phyloP scores from a whole-genome alignment of 1,140 invertebrate genomes.

The Probaryconus sp. region DNA sequence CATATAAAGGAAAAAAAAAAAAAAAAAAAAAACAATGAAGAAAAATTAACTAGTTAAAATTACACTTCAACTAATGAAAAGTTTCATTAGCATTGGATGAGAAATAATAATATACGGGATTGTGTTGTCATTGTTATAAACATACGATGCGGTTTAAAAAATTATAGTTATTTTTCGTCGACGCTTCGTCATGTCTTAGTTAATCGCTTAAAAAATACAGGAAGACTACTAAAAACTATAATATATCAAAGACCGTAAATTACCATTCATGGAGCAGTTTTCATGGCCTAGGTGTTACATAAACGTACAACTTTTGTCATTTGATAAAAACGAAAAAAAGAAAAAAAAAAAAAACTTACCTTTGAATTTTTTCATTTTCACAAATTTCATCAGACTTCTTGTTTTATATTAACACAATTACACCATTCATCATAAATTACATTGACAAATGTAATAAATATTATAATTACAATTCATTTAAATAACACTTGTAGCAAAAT shows the following conservation, averaged over 20 bases:
- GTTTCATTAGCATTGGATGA: constrained; percentile 43
- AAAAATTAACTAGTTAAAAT: too few species aligned
- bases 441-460: too few species aligned
- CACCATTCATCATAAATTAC: too few species aligned
- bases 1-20: too few species aligned
- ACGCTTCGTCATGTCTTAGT: constrained; percentile 50
- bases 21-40: too few species aligned
- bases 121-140: constrained; percentile 58
- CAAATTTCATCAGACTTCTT: too few species aligned
- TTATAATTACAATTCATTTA: too few species aligned
- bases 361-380: too few species aligned
- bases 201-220: constrained; percentile 55
- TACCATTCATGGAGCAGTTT: constrained; percentile 53
- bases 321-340: constrained; percentile 44
- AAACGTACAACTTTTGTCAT: constrained; percentile 57
- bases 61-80: too few species aligned
- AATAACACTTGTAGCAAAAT: too few species aligned
- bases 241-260: constrained; percentile 55
- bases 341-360: constrained; percentile 56
- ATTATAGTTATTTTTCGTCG: constrained; percentile 59
- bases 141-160: constrained; percentile 45
- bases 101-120: constrained; percentile 42
- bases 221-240: constrained; percentile 57
- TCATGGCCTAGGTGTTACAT: constrained; percentile 55
- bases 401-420: too few species aligned